A percentile compares a stretch with the other conserved stretches of the same genome.
Evolutionary conservation across 2,797 vertebrate species (phyloP).

Genomic region (Nyctalus aviator): DNA sequence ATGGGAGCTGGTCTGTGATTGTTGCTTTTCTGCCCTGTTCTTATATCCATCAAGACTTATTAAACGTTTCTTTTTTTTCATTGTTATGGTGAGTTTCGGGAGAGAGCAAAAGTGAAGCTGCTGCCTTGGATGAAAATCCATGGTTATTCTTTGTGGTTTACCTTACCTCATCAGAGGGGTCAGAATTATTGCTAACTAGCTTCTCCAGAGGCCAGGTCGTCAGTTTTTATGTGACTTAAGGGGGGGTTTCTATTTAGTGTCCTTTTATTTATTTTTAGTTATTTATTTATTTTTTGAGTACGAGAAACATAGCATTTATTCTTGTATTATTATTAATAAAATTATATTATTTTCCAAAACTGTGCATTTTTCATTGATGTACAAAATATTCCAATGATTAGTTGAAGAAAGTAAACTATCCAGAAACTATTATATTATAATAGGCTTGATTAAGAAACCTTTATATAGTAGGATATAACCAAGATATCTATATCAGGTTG

Average conservation of each 20-base stretch:
- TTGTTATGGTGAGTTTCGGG: not conserved
- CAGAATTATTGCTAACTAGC: not conserved
- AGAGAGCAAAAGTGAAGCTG: not conserved
- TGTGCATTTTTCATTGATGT: too few relatives aligned
- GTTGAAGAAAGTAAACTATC: too few relatives aligned
- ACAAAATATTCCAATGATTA: too few relatives aligned
- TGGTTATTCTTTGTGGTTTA: not conserved
- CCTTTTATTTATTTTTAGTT: not conserved
- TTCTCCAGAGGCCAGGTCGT: not conserved
- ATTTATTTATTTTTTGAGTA: too few relatives aligned
- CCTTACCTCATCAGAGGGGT: too few relatives aligned
- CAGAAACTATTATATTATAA: too few relatives aligned
- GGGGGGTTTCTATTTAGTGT: not conserved
- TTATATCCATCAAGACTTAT: not conserved
- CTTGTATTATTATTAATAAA: too few relatives aligned
- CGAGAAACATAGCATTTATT: too few relatives aligned
- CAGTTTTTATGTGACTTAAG: not conserved
- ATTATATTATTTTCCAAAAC: too few relatives aligned
- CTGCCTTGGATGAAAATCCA: not conserved
- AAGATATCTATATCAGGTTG: not conserved
- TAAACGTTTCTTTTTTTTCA: not conserved
- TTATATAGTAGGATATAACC: not conserved
- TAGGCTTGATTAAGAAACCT: too few relatives aligned
- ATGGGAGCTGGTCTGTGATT: not conserved
- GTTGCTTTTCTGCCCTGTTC: not conserved